Evolutionary conservation across 2,888 invertebrate species (phyloP), one percentile per base, ranked within the genome.

Genomic region (Atrina japonica): DNA sequence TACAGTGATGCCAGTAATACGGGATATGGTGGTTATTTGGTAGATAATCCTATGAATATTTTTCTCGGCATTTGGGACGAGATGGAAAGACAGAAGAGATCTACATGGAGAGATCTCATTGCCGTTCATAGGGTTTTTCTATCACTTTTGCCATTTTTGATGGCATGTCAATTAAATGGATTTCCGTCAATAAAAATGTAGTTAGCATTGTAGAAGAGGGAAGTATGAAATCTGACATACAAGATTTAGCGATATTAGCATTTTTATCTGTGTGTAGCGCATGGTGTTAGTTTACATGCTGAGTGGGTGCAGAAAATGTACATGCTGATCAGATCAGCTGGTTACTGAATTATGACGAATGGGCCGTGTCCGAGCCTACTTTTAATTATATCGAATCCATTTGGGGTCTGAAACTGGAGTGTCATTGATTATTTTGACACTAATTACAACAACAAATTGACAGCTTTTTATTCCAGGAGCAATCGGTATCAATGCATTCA

Each of bases 391-490:
- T 66, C 14, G 66, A 70, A 5, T 3, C 21, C 25, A 3, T 66
- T 27, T 73, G 66, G 77, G 73, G 72, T 16, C 35, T 27, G 1
- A 56, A n/a, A n/a, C n/a, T n/a, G n/a, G n/a, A n/a, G 60, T 40
- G 72, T 75, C 18, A 35, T 72, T 9, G 72, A 71, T 66, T 75
- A 16, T 50, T 78, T 78, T 52, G 78, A 75, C 3, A 70, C 63
- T 7, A 53, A 66, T 25, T 53, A 70, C 29, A 76, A 73, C 63
- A 55, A 60, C n/a, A n/a, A n/a, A n/a, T n/a, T n/a, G n/a, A n/a
- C n/a, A n/a, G n/a, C n/a, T 14, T 76, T 74, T 70, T 78, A 73
- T 68, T 59, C 66, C 16, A 23, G 18, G 18, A 41, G 41, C 50
- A n/a, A 21, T 30, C 29, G 67, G 58, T 40, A 25, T 61, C 27